These are phyloP conservation scores for Drosophila sproati DNA, from an alignment of 1,140 invertebrate species.

Conservation along the genomic window DNA sequence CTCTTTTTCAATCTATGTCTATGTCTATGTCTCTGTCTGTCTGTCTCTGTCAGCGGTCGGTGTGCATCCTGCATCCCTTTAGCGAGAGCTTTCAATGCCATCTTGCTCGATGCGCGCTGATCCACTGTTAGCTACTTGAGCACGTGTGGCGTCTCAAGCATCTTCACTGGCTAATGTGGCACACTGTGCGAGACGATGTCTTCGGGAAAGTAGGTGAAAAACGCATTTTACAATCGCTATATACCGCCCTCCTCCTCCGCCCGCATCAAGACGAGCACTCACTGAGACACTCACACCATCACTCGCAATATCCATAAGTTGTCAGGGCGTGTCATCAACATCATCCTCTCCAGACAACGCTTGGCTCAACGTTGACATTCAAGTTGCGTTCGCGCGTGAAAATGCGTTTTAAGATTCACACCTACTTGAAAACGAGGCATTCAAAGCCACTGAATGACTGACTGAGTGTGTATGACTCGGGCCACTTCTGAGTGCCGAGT, in stretches of 20 bases:
- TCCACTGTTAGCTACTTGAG: slow-evolving; percentile 58
- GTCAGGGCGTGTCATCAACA: slow-evolving; percentile 31
- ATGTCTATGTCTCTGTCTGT: too few relatives aligned
- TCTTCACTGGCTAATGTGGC: slow-evolving; percentile 52
- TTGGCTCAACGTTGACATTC: slow-evolving; percentile 60
- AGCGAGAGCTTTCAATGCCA: slow-evolving; percentile 26
- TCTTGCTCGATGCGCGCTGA: background rate
- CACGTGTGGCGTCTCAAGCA: slow-evolving; percentile 75
- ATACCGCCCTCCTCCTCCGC: background rate
- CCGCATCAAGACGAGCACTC: background rate
- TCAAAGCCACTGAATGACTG: slow-evolving; percentile 19
- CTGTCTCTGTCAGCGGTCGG: too few relatives aligned
- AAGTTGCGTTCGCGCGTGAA: slow-evolving; percentile 78
- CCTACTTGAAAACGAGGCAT: slow-evolving; percentile 60
- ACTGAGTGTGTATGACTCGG: background rate
- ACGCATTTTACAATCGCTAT: slow-evolving; percentile 42
- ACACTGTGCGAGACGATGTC: slow-evolving; percentile 29
- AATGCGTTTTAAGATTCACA: slow-evolving; percentile 82
- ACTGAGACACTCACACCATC: background rate
- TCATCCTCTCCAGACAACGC: slow-evolving; percentile 36
- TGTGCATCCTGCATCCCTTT: slow-evolving; percentile 9
- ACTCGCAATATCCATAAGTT: slow-evolving; percentile 12
- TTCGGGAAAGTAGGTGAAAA: slow-evolving; percentile 52
- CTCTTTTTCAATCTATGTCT: too few relatives aligned
- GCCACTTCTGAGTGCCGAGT: slow-evolving; percentile 38